These are phyloP conservation scores for Zonitis immaculata DNA, from an alignment of 2,888 invertebrate genomes.

Conservation along the genomic window DNA sequence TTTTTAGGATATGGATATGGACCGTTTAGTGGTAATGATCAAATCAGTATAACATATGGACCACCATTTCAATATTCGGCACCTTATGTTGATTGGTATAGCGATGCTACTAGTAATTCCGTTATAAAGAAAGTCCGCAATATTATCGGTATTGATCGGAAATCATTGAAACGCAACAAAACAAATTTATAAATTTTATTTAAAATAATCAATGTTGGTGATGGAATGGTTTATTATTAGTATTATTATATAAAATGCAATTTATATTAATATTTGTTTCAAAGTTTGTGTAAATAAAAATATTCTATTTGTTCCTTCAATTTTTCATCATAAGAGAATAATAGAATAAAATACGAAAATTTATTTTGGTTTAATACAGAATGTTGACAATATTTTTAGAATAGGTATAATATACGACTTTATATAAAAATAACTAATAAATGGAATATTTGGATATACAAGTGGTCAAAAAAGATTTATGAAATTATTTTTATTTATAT, in stretches of 20 bases:
- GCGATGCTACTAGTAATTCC: slow-evolving; percentile 28
- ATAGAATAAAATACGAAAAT: too few relatives aligned
- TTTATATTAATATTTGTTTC: not conserved
- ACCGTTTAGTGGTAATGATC: slow-evolving; percentile 43
- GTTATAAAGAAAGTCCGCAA: slow-evolving; percentile 34
- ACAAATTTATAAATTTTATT: not conserved
- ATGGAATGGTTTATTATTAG: not conserved
- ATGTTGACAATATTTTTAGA: too few relatives aligned
- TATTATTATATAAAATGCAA: not conserved
- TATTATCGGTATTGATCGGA: slow-evolving; percentile 27
- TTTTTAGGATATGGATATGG: slow-evolving; percentile 33
- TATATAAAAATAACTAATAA: too few relatives aligned
- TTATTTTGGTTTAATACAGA: too few relatives aligned
- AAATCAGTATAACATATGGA: slow-evolving; percentile 44
- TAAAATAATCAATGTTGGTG: not conserved
- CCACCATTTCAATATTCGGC: slow-evolving; percentile 30
- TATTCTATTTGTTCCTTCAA: too few relatives aligned
- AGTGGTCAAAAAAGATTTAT: too few relatives aligned
- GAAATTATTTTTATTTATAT: too few relatives aligned
- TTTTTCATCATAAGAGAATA: too few relatives aligned
- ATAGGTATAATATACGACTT: too few relatives aligned
- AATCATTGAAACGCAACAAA: not conserved
- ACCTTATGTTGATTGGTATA: slow-evolving; percentile 32
- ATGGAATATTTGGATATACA: too few relatives aligned
- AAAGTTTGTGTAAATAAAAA: too few relatives aligned